Conservation (phyloP, 2,888 invertebrate species). For the Lissocephala sabroskyi region DNA sequence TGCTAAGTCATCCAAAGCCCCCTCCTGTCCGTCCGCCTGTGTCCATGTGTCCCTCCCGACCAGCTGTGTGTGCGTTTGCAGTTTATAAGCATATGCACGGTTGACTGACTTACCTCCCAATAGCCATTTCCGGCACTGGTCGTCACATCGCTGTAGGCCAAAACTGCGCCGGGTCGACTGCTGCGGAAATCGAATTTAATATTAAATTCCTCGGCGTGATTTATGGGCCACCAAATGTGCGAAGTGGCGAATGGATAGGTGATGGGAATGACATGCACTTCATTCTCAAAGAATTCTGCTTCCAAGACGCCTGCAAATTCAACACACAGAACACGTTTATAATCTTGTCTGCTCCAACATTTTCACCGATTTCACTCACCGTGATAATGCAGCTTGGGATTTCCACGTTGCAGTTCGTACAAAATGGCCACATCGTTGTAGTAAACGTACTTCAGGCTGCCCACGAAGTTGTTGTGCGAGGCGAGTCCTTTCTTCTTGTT, state of each 20-base stretch:
- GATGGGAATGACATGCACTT: conserved; percentile 90
- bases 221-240: conserved; percentile 91
- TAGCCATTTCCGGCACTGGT: conserved; percentile 83
- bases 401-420: conserved; percentile 87
- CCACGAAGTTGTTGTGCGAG: conserved; percentile 89
- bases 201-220: conserved; percentile 81
- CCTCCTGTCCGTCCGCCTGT: conserved; percentile 7
- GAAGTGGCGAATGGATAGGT: conserved; percentile 93
- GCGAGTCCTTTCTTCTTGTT: conserved; percentile 86
- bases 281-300: conserved; percentile 87
- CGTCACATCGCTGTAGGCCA: conserved; percentile 87
- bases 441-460: conserved; percentile 92
- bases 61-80: conserved; percentile 24
- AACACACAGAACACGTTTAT: not conserved
- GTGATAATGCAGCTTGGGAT: conserved; percentile 88
- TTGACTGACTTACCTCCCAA: conserved; percentile 82
- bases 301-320: conserved; percentile 82
- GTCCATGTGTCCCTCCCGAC: not conserved
- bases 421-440: conserved; percentile 94
- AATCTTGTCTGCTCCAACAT: not conserved
- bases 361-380: conserved; percentile 60
- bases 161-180: conserved; percentile 85
- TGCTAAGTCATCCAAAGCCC: conserved; percentile 42
- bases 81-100: conserved; percentile 36
- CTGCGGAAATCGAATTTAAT: conserved; percentile 91